A percentile compares a stretch with the other conserved stretches of the same genome.
Conservation (phyloP, 2,888 invertebrate species). For the Eurytoma californica region DNA sequence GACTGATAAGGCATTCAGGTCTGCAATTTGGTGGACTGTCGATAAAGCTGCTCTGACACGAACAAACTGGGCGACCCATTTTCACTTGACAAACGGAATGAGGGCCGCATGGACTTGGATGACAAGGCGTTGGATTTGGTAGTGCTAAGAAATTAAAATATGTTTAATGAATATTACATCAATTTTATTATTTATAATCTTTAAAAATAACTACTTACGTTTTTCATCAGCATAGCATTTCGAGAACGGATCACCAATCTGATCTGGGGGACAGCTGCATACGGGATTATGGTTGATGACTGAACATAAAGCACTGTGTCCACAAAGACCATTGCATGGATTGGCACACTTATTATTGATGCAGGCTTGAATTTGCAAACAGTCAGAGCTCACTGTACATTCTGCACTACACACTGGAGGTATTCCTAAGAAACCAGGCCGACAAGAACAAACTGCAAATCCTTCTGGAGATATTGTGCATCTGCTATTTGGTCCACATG, state of each 20-base stretch:
- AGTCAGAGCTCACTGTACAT: constrained; percentile 89
- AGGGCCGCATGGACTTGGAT: constrained; percentile 81
- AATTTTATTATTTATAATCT: not conserved
- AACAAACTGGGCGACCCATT: constrained; percentile 86
- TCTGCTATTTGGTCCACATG: constrained; percentile 88
- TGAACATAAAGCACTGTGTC: constrained; percentile 84
- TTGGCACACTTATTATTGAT: constrained; percentile 87
- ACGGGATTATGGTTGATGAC: constrained; percentile 91
- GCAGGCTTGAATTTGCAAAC: constrained; percentile 86
- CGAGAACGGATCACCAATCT: constrained; percentile 88
- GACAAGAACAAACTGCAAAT: constrained; percentile 77
- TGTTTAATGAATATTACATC: not conserved
- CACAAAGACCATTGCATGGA: constrained; percentile 91
- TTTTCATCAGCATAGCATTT: constrained; percentile 75
- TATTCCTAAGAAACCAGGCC: constrained; percentile 83
- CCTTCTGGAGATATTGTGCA: constrained; percentile 80
- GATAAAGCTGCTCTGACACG: constrained; percentile 86
- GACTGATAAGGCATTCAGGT: constrained; percentile 89
- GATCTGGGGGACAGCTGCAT: constrained; percentile 85
- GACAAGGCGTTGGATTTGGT: constrained; percentile 78
- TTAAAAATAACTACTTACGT: constrained; percentile 1
- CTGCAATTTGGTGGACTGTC: constrained; percentile 89
- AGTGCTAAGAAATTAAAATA: constrained; percentile 39
- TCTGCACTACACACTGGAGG: constrained; percentile 91
- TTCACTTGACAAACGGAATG: constrained; percentile 90